A percentile compares a stretch with the other conserved stretches of the same genome.
These are phyloP conservation scores for Smittia sp. DNA, from an alignment of 2,888 invertebrate species.

Conservation along the genomic window DNA sequence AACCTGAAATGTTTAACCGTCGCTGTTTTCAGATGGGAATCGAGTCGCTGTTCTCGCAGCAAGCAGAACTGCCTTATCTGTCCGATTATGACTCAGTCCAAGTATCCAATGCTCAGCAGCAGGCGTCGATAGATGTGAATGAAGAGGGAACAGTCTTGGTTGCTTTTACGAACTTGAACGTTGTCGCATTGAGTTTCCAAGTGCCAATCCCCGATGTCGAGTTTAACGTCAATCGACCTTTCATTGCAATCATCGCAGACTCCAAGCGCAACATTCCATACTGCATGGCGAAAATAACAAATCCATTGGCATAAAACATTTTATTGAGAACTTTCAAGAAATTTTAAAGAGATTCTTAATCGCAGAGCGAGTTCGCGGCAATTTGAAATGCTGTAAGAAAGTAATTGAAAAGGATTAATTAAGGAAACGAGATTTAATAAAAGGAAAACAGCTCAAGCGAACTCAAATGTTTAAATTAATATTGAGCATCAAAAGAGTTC, in stretches of 20 bases:
- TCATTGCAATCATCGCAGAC: slow-evolving; percentile 57
- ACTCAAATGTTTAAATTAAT: too few species aligned
- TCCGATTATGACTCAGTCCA: slow-evolving; percentile 43
- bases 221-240: slow-evolving; percentile 56
- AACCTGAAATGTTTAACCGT: too few species aligned
- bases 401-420: too few species aligned
- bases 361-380: slow-evolving; percentile 1
- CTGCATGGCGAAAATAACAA: slow-evolving; percentile 56
- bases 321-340: slow-evolving; percentile 1
- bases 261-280: slow-evolving; percentile 53
- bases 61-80: slow-evolving; percentile 51
- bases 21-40: slow-evolving; percentile 55
- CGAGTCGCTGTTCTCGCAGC: slow-evolving; percentile 52
- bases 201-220: slow-evolving; percentile 47
- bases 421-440: too few species aligned
- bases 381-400: slow-evolving; percentile 25
- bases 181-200: slow-evolving; percentile 56
- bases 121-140: slow-evolving; percentile 57
- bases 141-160: slow-evolving; percentile 57
- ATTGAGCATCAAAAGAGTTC: too few species aligned
- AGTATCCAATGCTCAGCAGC: slow-evolving; percentile 56
- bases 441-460: too few species aligned
- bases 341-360: background rate
- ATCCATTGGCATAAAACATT: slow-evolving; percentile 48
- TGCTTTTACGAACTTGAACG: slow-evolving; percentile 54